These are phyloP conservation scores for Caenorhabditis panamensis DNA, from an alignment of 2,888 invertebrate species.

Conservation along the genomic window DNA sequence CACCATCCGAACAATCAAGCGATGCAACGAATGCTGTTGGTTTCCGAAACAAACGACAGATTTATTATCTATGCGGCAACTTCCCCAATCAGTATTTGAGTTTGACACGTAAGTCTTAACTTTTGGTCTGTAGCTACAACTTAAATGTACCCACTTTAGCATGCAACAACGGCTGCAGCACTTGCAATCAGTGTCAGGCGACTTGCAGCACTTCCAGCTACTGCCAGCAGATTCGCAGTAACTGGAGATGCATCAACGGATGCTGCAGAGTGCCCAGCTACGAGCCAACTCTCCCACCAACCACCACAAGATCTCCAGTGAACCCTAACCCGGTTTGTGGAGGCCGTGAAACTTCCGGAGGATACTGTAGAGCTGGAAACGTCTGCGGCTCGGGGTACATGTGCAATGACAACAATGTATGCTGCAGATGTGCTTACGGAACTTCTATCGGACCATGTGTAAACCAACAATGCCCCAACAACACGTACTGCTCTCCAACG, in stretches of 20 bases:
- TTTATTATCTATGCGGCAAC: constrained; percentile 65
- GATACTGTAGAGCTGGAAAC: constrained; percentile 63
- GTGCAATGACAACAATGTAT: constrained; percentile 65
- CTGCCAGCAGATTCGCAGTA: constrained; percentile 62
- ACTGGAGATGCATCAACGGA: constrained; percentile 64
- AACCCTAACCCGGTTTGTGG: constrained; percentile 63
- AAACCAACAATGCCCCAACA: constrained; percentile 65
- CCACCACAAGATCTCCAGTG: constrained; percentile 45
- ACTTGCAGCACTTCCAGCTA: constrained; percentile 60
- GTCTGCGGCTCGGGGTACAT: constrained; percentile 63
- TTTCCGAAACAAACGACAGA: constrained; percentile 42
- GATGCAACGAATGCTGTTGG: constrained; percentile 25
- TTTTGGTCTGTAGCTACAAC: neutral
- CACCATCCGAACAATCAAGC: constrained; percentile 4
- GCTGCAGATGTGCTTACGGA: constrained; percentile 68
- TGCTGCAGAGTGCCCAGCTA: constrained; percentile 59
- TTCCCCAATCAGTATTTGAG: constrained; percentile 66
- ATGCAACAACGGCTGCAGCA: constrained; percentile 61
- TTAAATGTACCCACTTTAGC: constrained; percentile 41
- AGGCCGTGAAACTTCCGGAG: constrained; percentile 69
- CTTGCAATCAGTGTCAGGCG: constrained; percentile 57
- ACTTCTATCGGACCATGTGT: constrained; percentile 69
- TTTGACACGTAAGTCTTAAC: constrained; percentile 55
- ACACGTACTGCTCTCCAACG: constrained; percentile 63
- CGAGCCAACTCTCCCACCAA: constrained; percentile 50